phyloP scores from a whole-genome alignment of 2,888 invertebrate genomes.

The Caenorhabditis afra region DNA sequence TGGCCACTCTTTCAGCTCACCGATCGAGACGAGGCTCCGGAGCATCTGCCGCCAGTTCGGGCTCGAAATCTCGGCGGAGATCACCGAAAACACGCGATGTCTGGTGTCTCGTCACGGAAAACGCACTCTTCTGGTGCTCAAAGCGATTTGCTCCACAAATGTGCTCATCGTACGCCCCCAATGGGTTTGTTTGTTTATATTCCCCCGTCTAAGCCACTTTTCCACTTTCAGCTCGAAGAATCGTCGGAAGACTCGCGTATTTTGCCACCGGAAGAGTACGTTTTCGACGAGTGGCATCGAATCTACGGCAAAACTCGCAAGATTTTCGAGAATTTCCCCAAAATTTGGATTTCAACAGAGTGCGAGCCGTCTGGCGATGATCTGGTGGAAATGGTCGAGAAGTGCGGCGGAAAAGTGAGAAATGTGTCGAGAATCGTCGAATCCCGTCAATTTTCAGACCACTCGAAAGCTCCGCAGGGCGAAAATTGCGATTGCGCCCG shows the following conservation, averaged over 20 bases:
- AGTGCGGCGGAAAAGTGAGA: conserved; percentile 57
- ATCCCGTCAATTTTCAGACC: conserved; percentile 26
- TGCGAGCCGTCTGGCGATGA: conserved; percentile 50
- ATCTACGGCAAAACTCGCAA: background rate
- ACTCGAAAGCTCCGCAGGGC: conserved; percentile 18
- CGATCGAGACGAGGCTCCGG: conserved; percentile 43
- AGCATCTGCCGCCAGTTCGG: conserved; percentile 32
- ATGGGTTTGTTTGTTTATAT: conserved; percentile 44
- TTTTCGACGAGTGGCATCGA: conserved; percentile 47
- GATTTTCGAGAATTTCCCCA: conserved; percentile 28
- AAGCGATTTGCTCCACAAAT: conserved; percentile 44
- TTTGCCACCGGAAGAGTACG: conserved; percentile 20
- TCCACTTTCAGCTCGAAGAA: conserved; percentile 54
- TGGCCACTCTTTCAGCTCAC: too few relatives aligned
- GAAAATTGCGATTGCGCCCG: conserved; percentile 22
- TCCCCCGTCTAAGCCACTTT: background rate
- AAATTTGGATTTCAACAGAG: conserved; percentile 46
- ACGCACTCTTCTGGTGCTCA: conserved; percentile 58
- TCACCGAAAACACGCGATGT: conserved; percentile 51
- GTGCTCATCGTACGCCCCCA: conserved; percentile 56
- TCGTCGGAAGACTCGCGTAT: conserved; percentile 54
- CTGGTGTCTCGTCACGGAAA: conserved; percentile 58
- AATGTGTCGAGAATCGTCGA: background rate
- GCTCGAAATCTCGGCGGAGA: conserved; percentile 25
- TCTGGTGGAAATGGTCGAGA: conserved; percentile 53